phyloP scores from a whole-genome alignment of 2,888 invertebrate species.

The Trissoscelio sp. region DNA sequence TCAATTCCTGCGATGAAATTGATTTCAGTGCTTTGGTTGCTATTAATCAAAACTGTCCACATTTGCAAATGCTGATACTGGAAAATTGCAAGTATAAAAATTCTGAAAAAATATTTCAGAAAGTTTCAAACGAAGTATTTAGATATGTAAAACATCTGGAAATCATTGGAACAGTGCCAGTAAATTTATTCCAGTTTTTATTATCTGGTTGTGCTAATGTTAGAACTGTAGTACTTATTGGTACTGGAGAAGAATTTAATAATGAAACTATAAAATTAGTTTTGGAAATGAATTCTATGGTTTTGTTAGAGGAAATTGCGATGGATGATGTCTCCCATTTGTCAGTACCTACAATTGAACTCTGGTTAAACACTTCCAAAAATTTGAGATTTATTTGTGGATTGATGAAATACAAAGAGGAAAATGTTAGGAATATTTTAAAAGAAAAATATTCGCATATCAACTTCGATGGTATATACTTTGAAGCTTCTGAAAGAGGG shows the following conservation, averaged over 20 bases:
- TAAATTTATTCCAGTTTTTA: neutral
- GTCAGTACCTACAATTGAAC: neutral
- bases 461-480: too few relatives aligned
- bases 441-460: too few relatives aligned
- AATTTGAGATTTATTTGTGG: too few relatives aligned
- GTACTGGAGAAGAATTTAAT: neutral
- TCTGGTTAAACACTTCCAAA: neutral
- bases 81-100: neutral
- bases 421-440: too few relatives aligned
- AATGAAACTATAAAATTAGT: neutral
- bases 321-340: neutral
- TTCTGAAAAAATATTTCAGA: too few relatives aligned
- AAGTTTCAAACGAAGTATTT: neutral
- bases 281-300: neutral
- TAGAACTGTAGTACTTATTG: neutral
- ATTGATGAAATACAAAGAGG: too few relatives aligned
- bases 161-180: constrained; percentile 1
- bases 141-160: constrained; percentile 1
- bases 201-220: constrained; percentile 14
- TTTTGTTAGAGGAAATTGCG: neutral
- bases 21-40: constrained; percentile 4
- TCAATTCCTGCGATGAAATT: neutral
- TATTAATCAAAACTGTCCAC: neutral
- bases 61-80: constrained; percentile 1
- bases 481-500: too few relatives aligned